A percentile compares a stretch with the other conserved stretches of the same genome.
Evolutionary conservation across 2,797 vertebrate species (phyloP).

Genomic region (Rhynchonycteris naso): DNA sequence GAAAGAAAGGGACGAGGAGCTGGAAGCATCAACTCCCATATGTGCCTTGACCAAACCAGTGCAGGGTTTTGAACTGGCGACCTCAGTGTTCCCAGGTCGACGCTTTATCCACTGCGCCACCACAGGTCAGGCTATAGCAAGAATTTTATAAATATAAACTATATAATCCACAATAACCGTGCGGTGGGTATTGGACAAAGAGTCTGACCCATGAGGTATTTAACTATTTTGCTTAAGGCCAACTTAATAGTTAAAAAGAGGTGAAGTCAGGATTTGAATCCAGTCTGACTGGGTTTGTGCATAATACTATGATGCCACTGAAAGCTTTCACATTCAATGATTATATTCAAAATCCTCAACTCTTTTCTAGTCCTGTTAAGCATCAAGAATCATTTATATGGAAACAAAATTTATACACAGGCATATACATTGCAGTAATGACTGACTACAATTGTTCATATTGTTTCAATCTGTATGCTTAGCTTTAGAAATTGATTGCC

Average conservation of each 20-base stretch:
- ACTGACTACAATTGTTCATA: not conserved
- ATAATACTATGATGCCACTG: not conserved
- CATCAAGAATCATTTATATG: not conserved
- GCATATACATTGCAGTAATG: not conserved
- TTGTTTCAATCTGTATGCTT: not conserved
- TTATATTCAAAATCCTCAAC: not conserved
- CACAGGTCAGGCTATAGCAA: too few relatives aligned
- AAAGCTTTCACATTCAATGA: not conserved
- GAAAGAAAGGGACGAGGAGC: too few relatives aligned
- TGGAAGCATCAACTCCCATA: too few relatives aligned
- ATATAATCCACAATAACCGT: not conserved
- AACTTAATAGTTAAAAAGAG: not conserved
- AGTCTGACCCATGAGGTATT: not conserved
- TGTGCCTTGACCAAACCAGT: too few relatives aligned
- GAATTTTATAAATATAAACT: not conserved
- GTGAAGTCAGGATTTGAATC: fast-evolving
- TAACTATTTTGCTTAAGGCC: not conserved
- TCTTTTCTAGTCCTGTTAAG: not conserved
- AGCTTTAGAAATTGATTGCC: not conserved
- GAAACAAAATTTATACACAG: not conserved
- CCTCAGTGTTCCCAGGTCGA: too few relatives aligned
- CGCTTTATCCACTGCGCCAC: too few relatives aligned
- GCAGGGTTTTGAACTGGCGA: too few relatives aligned
- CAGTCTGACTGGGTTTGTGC: not conserved
- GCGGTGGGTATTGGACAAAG: not conserved